Conservation (phyloP, 2,113 vertebrate species). For the Prochilodus magdalenae region DNA sequence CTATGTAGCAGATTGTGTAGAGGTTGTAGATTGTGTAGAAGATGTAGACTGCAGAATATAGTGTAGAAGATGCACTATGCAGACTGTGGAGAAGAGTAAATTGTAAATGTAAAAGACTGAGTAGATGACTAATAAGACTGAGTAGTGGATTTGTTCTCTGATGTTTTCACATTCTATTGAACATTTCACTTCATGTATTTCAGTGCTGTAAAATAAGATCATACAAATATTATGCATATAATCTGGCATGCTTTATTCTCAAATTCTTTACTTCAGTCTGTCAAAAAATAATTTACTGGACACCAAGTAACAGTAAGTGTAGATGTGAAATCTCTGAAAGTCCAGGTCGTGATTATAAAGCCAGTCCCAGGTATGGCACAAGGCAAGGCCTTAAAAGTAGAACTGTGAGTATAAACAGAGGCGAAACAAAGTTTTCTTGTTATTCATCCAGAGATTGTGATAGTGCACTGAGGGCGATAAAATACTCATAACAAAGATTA, state of each 20-base stretch:
- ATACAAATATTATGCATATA: not conserved
- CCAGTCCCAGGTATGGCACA: not conserved
- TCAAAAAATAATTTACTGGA: not conserved
- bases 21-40: too few species aligned
- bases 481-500: not conserved
- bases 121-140: too few species aligned
- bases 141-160: too few species aligned
- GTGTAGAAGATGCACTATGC: too few species aligned
- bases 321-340: not conserved
- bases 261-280: not conserved
- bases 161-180: not conserved
- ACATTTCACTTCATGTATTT: not conserved
- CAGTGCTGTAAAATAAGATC: not conserved
- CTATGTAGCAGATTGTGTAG: too few species aligned
- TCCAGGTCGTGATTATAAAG: not conserved
- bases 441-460: too few species aligned
- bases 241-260: conserved; percentile 1
- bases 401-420: not conserved
- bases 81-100: too few species aligned
- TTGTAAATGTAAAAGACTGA: too few species aligned
- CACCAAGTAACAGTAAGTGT: not conserved
- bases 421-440: too few species aligned
- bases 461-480: not conserved
- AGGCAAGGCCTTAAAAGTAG: not conserved
- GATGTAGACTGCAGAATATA: too few species aligned